Evolutionary conservation across 2,113 vertebrate species (phyloP).

Genomic region (Pseudorectes ferrugineus): DNA sequence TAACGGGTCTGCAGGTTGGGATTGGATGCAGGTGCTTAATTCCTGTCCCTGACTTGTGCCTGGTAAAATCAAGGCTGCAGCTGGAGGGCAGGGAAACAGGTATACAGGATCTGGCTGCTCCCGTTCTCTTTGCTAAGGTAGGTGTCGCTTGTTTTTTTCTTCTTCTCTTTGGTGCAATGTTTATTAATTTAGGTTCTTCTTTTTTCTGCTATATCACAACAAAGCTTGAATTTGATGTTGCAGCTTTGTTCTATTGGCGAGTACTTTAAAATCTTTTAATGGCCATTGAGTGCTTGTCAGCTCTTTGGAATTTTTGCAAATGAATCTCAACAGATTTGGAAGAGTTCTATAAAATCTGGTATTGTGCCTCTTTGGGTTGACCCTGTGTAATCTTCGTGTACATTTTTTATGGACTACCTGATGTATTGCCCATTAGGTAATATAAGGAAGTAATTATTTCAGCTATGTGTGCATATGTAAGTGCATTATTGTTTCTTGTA

Average conservation of each 20-base stretch:
- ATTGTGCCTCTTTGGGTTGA: not conserved
- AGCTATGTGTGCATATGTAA: not conserved
- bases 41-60: not conserved
- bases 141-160: no score
- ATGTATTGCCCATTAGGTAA: not conserved
- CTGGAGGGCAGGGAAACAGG: not conserved
- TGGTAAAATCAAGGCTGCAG: not conserved
- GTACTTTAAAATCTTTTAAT: not conserved
- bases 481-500: not conserved
- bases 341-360: not conserved
- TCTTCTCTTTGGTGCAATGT: fast-evolving
- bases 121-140: not conserved
- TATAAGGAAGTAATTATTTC: not conserved
- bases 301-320: not conserved
- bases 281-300: fast-evolving
- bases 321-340: not conserved
- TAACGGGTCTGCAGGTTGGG: not conserved
- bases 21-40: not conserved
- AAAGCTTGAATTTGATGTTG: not conserved
- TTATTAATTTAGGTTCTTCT: not conserved
- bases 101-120: not conserved
- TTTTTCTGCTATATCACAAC: not conserved
- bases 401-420: not conserved
- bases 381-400: not conserved
- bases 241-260: not conserved